Conservation (phyloP, 1,140 invertebrate genomes). For the Papilio xuthus region DNA sequence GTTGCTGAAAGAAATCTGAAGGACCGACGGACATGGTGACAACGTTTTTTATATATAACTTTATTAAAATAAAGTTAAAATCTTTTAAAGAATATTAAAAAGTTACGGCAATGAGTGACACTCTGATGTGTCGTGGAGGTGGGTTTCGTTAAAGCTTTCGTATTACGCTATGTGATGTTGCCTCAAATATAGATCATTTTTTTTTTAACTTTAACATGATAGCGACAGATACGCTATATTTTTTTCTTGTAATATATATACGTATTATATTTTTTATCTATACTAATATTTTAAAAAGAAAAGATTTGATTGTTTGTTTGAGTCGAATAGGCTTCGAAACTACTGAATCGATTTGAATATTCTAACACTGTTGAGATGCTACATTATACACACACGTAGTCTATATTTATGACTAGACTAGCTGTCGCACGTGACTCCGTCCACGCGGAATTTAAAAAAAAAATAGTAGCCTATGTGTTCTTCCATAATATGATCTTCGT, state of each 20-base stretch:
- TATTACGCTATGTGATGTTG: constrained; percentile 15
- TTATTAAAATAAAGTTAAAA: constrained; percentile 69
- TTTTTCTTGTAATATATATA: constrained; percentile 1
- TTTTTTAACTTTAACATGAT: not conserved
- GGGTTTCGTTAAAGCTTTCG: constrained; percentile 34
- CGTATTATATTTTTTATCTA: not conserved
- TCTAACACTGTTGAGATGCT: too few species aligned
- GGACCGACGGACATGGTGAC: constrained; percentile 65
- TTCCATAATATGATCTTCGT: too few species aligned
- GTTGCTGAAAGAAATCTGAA: constrained; percentile 68
- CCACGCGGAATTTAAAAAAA: too few species aligned
- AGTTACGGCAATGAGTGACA: constrained; percentile 45
- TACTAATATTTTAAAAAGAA: too few species aligned
- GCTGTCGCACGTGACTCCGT: too few species aligned
- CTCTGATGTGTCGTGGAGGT: constrained; percentile 34
- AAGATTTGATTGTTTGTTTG: too few species aligned
- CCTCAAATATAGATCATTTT: constrained; percentile 22
- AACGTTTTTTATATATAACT: constrained; percentile 50
- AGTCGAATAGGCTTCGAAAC: too few species aligned
- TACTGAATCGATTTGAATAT: too few species aligned
- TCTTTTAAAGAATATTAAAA: constrained; percentile 49
- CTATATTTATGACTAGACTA: too few species aligned
- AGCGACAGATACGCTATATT: not conserved
- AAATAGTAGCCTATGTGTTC: too few species aligned
- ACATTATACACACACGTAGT: too few species aligned